Conservation (phyloP, 2,113 vertebrate species). For the Corythornis madagascariensis region DNA sequence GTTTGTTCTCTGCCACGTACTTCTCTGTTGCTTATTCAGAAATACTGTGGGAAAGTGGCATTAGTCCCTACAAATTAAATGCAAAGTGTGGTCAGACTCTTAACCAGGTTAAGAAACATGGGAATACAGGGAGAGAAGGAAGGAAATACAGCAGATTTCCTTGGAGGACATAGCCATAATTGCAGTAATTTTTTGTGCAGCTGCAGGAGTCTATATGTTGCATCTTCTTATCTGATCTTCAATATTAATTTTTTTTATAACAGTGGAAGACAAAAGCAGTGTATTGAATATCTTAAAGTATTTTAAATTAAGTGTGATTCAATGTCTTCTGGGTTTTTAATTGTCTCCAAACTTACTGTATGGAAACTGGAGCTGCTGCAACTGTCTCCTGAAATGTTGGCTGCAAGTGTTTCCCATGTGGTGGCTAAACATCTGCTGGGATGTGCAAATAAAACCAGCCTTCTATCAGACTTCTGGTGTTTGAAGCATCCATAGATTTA, state of each 20-base stretch:
- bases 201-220: background rate
- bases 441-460: background rate
- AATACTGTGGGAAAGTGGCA: background rate
- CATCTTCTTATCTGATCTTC: background rate
- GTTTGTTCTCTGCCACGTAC: background rate
- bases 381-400: background rate
- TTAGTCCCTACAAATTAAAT: background rate
- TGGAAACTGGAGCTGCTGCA: background rate
- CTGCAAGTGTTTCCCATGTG: background rate
- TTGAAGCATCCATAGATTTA: background rate
- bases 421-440: background rate
- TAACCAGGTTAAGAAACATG: background rate
- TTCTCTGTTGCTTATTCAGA: background rate
- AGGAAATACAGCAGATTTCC: background rate
- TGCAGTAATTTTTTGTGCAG: background rate
- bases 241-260: background rate
- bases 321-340: background rate
- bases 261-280: background rate
- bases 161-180: background rate
- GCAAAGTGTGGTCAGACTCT: background rate
- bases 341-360: background rate
- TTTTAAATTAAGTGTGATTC: background rate
- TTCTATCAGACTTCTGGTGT: background rate
- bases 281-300: background rate
- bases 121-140: background rate